phyloP scores from a whole-genome alignment of 2,113 vertebrate species.

The Xiphias gladius region DNA sequence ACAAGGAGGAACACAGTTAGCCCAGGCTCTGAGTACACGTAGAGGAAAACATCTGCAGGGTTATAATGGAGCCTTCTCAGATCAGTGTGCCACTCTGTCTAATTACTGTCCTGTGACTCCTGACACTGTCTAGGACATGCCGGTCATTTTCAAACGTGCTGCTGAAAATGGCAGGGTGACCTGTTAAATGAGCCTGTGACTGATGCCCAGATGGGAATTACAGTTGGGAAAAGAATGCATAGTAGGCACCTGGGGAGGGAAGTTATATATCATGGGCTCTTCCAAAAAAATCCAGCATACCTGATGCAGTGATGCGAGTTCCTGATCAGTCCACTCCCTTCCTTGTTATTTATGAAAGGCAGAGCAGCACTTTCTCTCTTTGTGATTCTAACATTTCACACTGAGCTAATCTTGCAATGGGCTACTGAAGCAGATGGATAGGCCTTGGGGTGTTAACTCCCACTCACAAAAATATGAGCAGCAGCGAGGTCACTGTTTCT shows the following conservation, averaged over 20 bases:
- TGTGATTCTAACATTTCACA: slow-evolving; percentile 1
- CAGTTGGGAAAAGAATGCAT: background rate
- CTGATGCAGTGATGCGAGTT: background rate
- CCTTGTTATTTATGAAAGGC: background rate
- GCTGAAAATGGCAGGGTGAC: background rate
- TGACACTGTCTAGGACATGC: slow-evolving; percentile 5
- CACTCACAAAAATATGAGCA: background rate
- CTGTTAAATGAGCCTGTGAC: slow-evolving; percentile 4
- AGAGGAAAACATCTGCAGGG: background rate
- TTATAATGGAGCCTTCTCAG: background rate
- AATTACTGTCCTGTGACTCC: background rate
- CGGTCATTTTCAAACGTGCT: slow-evolving; percentile 1
- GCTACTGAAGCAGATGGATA: background rate
- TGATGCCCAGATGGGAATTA: background rate
- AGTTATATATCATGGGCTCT: background rate
- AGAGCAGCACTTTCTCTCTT: background rate
- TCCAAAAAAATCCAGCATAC: background rate
- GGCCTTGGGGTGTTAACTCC: background rate
- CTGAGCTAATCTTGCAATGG: background rate
- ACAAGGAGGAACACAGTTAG: background rate
- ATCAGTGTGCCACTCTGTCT: background rate
- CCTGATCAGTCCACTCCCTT: background rate
- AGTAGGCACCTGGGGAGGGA: background rate
- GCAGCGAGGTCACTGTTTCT: background rate
- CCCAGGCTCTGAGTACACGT: background rate